phyloP scores from a whole-genome alignment of 2,113 vertebrate genomes.

The Rallus limicola region DNA sequence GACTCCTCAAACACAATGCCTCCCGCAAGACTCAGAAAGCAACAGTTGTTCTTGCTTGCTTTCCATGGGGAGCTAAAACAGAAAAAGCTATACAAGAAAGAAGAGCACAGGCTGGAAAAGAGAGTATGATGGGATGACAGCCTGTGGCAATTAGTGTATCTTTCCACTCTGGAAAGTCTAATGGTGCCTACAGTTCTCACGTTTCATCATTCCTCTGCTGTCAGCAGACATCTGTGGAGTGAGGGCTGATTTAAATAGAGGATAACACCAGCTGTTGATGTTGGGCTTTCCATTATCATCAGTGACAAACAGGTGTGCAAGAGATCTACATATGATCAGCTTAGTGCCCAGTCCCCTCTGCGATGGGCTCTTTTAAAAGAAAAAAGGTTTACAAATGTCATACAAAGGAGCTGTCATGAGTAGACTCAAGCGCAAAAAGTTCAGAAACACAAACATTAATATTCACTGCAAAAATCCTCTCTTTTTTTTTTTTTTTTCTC shows the following conservation, averaged over 20 bases:
- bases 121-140: background rate
- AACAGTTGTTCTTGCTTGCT: background rate
- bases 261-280: background rate
- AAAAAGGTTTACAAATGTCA: background rate
- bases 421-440: background rate
- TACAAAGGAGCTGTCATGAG: background rate
- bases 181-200: background rate
- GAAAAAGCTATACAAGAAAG: background rate
- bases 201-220: background rate
- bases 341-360: background rate
- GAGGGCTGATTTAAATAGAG: background rate
- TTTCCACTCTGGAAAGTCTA: background rate
- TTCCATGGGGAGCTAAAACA: background rate
- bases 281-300: background rate
- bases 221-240: constrained; percentile 14
- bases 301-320: background rate
- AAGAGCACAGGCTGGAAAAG: background rate
- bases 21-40: background rate
- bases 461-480: background rate
- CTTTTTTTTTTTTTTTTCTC: background rate
- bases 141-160: background rate
- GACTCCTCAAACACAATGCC: background rate
- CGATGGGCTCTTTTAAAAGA: background rate
- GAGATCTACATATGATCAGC: background rate
- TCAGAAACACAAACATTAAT: background rate